Conservation (phyloP, 2,113 vertebrate genomes). For the Morphnarchus princeps region DNA sequence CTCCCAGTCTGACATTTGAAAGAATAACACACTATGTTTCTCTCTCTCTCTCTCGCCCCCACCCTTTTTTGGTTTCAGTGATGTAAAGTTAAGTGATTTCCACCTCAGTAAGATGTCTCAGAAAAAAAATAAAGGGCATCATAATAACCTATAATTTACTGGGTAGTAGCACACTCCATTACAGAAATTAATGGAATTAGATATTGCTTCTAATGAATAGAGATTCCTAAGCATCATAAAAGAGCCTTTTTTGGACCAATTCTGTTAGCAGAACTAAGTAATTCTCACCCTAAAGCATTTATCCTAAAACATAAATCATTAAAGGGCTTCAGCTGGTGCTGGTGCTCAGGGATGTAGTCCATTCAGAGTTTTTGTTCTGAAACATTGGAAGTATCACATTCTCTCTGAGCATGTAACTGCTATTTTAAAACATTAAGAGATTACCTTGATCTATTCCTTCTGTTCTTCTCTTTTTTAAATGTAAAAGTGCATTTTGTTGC, state of each 20-base stretch:
- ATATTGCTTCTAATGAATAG: not conserved
- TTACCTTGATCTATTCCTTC: constrained; percentile 87
- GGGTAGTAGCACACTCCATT: not conserved
- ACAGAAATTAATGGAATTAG: not conserved
- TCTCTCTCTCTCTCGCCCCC: too few species aligned
- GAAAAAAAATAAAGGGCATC: not conserved
- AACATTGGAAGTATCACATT: not conserved
- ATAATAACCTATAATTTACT: not conserved
- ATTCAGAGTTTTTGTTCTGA: not conserved
- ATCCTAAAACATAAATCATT: not conserved
- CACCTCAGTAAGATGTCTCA: not conserved
- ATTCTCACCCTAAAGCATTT: not conserved
- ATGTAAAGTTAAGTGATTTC: not conserved
- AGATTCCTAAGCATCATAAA: not conserved
- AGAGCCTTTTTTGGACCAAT: not conserved
- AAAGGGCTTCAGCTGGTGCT: not conserved
- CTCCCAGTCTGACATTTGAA: not conserved
- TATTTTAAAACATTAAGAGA: not conserved
- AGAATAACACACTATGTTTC: not conserved
- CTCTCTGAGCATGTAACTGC: not conserved
- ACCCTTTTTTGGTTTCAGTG: not conserved
- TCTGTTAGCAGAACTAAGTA: not conserved
- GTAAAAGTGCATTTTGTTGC: constrained; percentile 73
- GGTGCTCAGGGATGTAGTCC: not conserved
- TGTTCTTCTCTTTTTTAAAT: constrained; percentile 84